These are phyloP conservation scores for Phlogophora meticulosa DNA, from an alignment of 2,888 invertebrate genomes.

Conservation along the genomic window DNA sequence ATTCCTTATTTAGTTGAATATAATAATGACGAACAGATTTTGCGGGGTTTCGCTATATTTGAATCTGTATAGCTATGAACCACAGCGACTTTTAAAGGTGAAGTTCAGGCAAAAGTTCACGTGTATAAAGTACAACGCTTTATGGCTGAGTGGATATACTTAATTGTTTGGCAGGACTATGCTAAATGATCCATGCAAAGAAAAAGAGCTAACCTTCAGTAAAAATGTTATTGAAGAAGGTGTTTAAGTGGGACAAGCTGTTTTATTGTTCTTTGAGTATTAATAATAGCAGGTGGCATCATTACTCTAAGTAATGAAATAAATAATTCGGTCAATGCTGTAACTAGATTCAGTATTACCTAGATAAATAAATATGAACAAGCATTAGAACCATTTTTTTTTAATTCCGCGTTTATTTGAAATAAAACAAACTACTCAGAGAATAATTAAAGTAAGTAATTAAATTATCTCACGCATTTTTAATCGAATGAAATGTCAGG, in stretches of 20 bases:
- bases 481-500: slow-evolving; percentile 69
- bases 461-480: slow-evolving; percentile 56
- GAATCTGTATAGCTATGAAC: slow-evolving; percentile 43
- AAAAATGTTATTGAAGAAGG: slow-evolving; percentile 4
- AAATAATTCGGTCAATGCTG: slow-evolving; percentile 6
- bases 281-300: not conserved
- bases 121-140: slow-evolving; percentile 44
- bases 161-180: slow-evolving; percentile 50
- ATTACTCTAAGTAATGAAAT: not conserved
- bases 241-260: slow-evolving; percentile 1
- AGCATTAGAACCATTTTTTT: not conserved
- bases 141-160: slow-evolving; percentile 38
- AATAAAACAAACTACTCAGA: slow-evolving; percentile 3
- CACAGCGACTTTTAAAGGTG: slow-evolving; percentile 63
- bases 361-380: slow-evolving; percentile 9
- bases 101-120: slow-evolving; percentile 67
- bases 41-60: slow-evolving; percentile 38
- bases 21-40: slow-evolving; percentile 31
- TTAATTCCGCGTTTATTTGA: too few relatives aligned
- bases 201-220: slow-evolving; percentile 27
- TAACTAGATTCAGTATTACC: slow-evolving; percentile 1
- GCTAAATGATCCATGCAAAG: slow-evolving; percentile 46
- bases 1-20: slow-evolving; percentile 40
- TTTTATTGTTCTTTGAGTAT: not conserved
- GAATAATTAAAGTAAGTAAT: slow-evolving; percentile 44